Conservation (phyloP, 2,888 invertebrate species). For the Thalpophila matura region DNA sequence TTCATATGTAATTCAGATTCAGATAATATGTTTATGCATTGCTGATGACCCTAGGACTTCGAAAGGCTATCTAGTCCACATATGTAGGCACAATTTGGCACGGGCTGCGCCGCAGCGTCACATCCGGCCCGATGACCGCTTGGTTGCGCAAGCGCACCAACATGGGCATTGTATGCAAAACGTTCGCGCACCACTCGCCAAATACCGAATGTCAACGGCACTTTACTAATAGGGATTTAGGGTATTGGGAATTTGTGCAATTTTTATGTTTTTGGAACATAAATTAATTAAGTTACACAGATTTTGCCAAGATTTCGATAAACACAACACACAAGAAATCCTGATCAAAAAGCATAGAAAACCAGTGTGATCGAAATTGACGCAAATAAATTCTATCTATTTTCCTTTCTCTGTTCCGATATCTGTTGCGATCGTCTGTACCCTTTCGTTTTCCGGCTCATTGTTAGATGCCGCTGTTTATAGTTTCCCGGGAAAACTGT, state of each 20-base stretch:
- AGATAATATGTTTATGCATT: slow-evolving; percentile 4
- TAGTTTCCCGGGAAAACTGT: slow-evolving; percentile 43
- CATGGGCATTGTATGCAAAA: slow-evolving; percentile 90
- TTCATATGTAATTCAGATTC: not conserved
- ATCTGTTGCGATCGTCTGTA: slow-evolving; percentile 1
- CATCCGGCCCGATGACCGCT: slow-evolving; percentile 85
- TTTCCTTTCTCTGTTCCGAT: no score
- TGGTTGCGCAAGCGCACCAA: slow-evolving; percentile 84
- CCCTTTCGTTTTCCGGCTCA: slow-evolving; percentile 23
- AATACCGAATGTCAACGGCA: slow-evolving; percentile 82
- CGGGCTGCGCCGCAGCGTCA: slow-evolving; percentile 77
- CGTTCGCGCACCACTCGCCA: slow-evolving; percentile 76
- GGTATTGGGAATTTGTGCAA: slow-evolving; percentile 23
- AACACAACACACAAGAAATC: not conserved
- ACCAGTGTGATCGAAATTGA: not conserved
- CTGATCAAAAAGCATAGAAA: not conserved
- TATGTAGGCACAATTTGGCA: slow-evolving; percentile 77
- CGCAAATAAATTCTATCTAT: not conserved
- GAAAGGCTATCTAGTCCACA: slow-evolving; percentile 71
- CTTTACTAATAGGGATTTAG: slow-evolving; percentile 58
- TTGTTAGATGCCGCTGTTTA: slow-evolving; percentile 37
- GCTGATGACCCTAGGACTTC: slow-evolving; percentile 45
- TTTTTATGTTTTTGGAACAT: not conserved
- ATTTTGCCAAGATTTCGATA: not conserved
- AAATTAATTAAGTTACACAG: not conserved